A percentile compares a stretch with the other conserved stretches of the same genome.
These are phyloP conservation scores for Eupithecia centaureata DNA, from an alignment of 2,888 invertebrate species.

Conservation along the genomic window DNA sequence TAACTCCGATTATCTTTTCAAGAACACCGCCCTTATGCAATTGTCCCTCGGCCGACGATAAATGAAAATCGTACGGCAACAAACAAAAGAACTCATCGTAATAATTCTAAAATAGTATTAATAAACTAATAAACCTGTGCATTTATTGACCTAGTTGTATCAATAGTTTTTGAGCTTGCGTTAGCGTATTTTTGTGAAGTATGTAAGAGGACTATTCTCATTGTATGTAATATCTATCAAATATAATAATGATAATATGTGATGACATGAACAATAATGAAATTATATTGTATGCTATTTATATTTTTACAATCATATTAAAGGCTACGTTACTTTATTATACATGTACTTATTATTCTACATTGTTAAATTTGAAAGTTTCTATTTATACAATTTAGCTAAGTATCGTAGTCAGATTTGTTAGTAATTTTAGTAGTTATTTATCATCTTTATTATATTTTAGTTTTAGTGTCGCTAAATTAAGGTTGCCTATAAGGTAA, in stretches of 20 bases:
- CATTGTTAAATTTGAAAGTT: conserved; percentile 29
- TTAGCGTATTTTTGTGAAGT: conserved; percentile 13
- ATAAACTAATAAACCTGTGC: neutral
- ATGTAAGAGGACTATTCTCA: conserved; percentile 24
- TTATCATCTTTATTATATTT: conserved; percentile 4
- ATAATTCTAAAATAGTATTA: neutral
- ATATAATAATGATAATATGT: conserved; percentile 33
- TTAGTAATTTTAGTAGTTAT: conserved; percentile 9
- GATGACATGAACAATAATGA: conserved; percentile 41
- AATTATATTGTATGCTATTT: conserved; percentile 18
- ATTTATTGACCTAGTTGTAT: conserved; percentile 17
- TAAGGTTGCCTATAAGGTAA: too few species aligned
- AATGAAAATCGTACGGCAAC: neutral
- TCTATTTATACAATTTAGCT: conserved; percentile 26
- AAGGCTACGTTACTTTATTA: conserved; percentile 2
- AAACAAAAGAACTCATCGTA: neutral
- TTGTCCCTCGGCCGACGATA: neutral
- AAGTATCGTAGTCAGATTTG: conserved; percentile 17
- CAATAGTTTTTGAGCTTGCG: conserved; percentile 28
- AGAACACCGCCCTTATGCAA: neutral
- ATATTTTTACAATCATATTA: conserved; percentile 10
- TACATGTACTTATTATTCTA: conserved; percentile 29
- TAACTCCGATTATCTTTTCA: neutral
- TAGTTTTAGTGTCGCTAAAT: neutral
- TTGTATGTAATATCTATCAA: conserved; percentile 18